Evolutionary conservation across 2,888 invertebrate genomes (phyloP).

Genomic region (Omphaloscelis lunosa): DNA sequence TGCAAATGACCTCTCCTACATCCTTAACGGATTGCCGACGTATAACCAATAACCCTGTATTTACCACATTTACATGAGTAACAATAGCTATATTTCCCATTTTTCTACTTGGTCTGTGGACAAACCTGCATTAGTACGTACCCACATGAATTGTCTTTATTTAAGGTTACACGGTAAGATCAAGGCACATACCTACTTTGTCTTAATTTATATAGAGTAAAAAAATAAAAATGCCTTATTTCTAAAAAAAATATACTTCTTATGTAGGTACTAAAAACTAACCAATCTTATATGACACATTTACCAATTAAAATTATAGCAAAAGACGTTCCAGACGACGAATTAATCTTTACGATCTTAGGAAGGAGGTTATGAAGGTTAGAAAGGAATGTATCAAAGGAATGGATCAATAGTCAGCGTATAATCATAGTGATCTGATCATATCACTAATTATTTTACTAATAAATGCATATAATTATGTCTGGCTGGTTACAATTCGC

Average conservation of each 20-base stretch:
- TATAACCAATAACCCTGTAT: too few relatives aligned
- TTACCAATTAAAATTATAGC: not conserved
- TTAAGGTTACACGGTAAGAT: not conserved
- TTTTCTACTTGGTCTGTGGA: not conserved
- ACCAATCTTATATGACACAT: not conserved
- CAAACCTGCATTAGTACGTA: not conserved
- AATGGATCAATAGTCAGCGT: not conserved
- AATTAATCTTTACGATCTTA: too few relatives aligned
- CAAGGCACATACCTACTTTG: not conserved
- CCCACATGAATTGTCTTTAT: not conserved
- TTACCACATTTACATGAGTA: not conserved
- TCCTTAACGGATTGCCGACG: too few relatives aligned
- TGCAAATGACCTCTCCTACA: too few relatives aligned
- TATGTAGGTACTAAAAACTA: not conserved
- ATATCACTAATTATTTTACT: not conserved
- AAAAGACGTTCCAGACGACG: not conserved
- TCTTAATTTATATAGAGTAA: slow-evolving; percentile 3
- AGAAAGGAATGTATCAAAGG: not conserved
- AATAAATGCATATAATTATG: slow-evolving; percentile 1
- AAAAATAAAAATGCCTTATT: not conserved
- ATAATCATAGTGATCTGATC: not conserved
- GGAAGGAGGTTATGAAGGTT: too few relatives aligned
- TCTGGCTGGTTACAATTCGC: not conserved
- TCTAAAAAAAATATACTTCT: not conserved
- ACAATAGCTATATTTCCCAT: not conserved